Base-by-base conservation (phyloP, 2,888 invertebrate genomes). In the Eupelmus urozonus region DNA sequence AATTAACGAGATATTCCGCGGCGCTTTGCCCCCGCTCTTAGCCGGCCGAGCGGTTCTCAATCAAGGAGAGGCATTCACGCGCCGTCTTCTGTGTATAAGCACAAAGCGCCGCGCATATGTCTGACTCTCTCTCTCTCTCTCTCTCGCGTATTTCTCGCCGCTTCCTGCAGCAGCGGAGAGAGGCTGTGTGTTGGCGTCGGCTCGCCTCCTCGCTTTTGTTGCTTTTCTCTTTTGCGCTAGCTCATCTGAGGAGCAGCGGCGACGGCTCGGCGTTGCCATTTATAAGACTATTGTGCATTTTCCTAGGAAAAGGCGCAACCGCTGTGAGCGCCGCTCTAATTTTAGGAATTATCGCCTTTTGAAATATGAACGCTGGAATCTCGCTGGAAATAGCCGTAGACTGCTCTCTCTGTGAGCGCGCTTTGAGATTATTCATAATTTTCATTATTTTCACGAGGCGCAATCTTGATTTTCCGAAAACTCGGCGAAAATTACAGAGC, bases 51-150 rank as follows among this genome's bases (percentile, higher is more conserved):
- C 73, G 83, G 83, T 84, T 85, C 87, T 87, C 88, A 87, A 88
- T 89, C 88, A 88, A 88, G 85, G 85, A 3, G 75, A 81, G 83
- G 85, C 86, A 87, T 88, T 88, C 88, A 86, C 84, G 83, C 83
- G 77, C 77, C 29, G 18, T 20, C 34, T 60, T 55, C 57, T 29
- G 34, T 60, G 34, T 49, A 66, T 78, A 81, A 77, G 79, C 82
- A 84, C 84, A 85, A 85, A 82, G 82, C 76, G 62, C 81, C 80
- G 78, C 72, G 25, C n/a, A n/a, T n/a, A n/a, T n/a, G n/a, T n/a
- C n/a, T n/a, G n/a, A n/a, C n/a, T n/a, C n/a, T n/a, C n/a, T n/a
- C n/a, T n/a, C n/a, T n/a, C n/a, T n/a, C 60, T 69, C 62, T 55
- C 76, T 57, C 59, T 53, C 63, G 80, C 81, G 72, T 81, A 79